These are phyloP conservation scores for Podilymbus podiceps DNA, from an alignment of 2,113 vertebrate genomes.

Conservation along the genomic window DNA sequence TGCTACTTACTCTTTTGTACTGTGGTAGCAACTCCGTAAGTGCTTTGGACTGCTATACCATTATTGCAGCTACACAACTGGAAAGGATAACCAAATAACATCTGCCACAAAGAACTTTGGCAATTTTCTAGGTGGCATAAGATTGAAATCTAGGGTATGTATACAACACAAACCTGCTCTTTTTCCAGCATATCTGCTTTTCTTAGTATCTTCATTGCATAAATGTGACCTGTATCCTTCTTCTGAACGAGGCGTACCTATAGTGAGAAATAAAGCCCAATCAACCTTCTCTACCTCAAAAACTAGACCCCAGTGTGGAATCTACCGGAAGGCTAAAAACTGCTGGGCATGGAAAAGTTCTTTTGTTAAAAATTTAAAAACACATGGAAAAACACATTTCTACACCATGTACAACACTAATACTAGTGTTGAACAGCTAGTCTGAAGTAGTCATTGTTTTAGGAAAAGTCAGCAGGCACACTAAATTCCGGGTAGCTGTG, in stretches of 20 bases:
- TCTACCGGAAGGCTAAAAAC: not conserved
- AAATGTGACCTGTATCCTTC: slow-evolving; percentile 98
- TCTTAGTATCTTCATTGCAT: slow-evolving; percentile 97
- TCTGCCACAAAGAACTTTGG: not conserved
- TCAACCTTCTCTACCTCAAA: not conserved
- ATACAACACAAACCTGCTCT: slow-evolving; percentile 82
- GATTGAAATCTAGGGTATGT: not conserved
- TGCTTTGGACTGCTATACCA: not conserved
- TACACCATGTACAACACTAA: not conserved
- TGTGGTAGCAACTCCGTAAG: not conserved
- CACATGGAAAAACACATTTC: not conserved
- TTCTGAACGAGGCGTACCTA: slow-evolving; percentile 98
- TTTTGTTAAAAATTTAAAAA: not conserved
- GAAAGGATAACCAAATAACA: not conserved
- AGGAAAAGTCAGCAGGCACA: not conserved
- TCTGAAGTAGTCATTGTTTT: not conserved
- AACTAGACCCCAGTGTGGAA: not conserved
- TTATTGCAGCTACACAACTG: not conserved
- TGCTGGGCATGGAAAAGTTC: not conserved
- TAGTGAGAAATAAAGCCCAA: not conserved
- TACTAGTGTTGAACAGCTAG: not conserved
- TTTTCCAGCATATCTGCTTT: slow-evolving; percentile 99
- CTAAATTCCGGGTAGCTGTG: not conserved
- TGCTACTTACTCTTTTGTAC: not conserved
- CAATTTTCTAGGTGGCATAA: not conserved